Base-by-base conservation (phyloP, 1,140 invertebrate species). In the Potamilus streckersoni region DNA sequence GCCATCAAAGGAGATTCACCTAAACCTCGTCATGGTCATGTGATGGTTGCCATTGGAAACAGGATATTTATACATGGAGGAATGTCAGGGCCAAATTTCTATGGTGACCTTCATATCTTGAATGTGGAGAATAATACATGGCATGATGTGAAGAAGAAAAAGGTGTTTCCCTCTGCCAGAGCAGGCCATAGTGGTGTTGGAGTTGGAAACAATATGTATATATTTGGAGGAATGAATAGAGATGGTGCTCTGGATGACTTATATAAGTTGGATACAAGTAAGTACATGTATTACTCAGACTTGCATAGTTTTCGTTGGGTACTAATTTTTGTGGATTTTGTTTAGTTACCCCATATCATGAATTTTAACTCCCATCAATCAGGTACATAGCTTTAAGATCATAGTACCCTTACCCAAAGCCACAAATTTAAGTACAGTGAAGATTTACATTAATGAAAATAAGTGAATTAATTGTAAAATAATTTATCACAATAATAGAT, bases 151-250 rank as follows among this genome's bases (percentile, higher is more conserved):
- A 85, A 85, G 67, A 74, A 82, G 63, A 89, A 89, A 72, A 85
- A 84, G 69, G 74, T 78, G n/a, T 81, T 63, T 61, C 85, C 86
- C n/a, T 80, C 78, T 56, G 80, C 89, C 5, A 80, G 90, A 70
- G 89, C 90, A 4, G 89, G 85, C 19, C 90, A 90, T 76, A 82
- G 82, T 60, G 86, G 82, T 17, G 76, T 88, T 56, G 74, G 79
- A n/a, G 65, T 80, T 38, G 84, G 83, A 31, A 82, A 73, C 1
- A 76, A 85, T 61, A 74, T 90, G 55, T 89, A 82, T 71, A 81
- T 90, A 31, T 90, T 89, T 84, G 90, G 89, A 59, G 90, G 90
- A 31, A 87, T 90, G 87, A 87, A 83, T 74, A 79, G 78, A 70
- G 85, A 87, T 57, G 88, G 88, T 13, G 88, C 89, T 13, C 78